Percentiles rank a stretch among this genome's conserved stretches.
Conservation (phyloP, 2,888 invertebrate genomes). For the Stratiomys singularior region DNA sequence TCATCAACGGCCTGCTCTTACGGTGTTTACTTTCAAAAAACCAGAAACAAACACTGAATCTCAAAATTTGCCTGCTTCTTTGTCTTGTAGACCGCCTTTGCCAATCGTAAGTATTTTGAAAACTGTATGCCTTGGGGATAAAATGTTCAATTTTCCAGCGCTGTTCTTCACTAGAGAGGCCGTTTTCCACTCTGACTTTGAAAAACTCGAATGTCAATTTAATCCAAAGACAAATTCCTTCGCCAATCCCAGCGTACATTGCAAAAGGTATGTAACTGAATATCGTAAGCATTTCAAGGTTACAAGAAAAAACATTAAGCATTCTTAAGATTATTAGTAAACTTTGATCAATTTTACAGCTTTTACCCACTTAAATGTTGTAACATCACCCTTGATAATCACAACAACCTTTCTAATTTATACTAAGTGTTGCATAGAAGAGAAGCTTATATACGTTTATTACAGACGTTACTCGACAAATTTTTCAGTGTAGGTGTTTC, state of each 20-base stretch:
- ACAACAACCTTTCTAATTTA: no score
- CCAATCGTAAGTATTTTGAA: constrained; percentile 71
- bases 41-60: constrained; percentile 70
- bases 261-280: constrained; percentile 74
- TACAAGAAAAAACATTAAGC: not conserved
- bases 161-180: constrained; percentile 88
- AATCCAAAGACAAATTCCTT: constrained; percentile 72
- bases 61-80: constrained; percentile 68
- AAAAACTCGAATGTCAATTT: constrained; percentile 61
- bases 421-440: no score
- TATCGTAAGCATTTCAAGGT: not conserved
- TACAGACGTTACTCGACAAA: no score
- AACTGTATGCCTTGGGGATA: not conserved
- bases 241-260: constrained; percentile 79
- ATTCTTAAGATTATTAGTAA: not conserved
- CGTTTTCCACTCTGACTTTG: constrained; percentile 70
- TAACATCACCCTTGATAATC: no score
- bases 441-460: no score
- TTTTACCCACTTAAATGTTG: no score
- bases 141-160: constrained; percentile 65
- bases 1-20: constrained; percentile 86
- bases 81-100: constrained; percentile 74
- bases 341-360: no score
- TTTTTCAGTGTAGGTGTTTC: no score
- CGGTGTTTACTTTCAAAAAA: constrained; percentile 88